Conservation (phyloP, 2,797 vertebrate genomes). For the Pseudochromis fuscus region DNA sequence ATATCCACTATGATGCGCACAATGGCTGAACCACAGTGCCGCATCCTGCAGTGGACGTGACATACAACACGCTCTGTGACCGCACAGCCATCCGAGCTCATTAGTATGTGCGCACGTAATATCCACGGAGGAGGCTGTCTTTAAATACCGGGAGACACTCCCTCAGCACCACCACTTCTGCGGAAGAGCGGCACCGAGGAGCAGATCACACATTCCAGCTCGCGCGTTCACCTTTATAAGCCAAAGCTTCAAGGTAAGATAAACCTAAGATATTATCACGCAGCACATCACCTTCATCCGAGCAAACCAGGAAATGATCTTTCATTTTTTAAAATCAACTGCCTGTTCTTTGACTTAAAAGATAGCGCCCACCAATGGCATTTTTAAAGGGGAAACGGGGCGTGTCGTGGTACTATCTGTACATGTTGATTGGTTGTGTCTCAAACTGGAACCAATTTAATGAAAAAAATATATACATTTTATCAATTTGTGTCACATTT, state of each 20-base stretch:
- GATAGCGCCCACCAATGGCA: background rate
- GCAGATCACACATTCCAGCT: slow-evolving; percentile 57
- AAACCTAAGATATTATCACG: too few relatives aligned
- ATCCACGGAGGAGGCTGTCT: slow-evolving; percentile 16
- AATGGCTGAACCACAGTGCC: background rate
- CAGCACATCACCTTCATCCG: background rate
- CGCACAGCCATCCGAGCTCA: slow-evolving; percentile 13
- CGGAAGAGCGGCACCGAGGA: slow-evolving; percentile 52
- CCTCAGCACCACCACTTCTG: slow-evolving; percentile 58
- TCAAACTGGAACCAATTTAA: too few relatives aligned
- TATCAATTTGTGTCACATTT: background rate
- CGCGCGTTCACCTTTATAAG: background rate
- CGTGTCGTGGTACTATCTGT: background rate
- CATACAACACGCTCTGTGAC: slow-evolving; percentile 45
- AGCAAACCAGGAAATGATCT: background rate
- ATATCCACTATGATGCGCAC: too few relatives aligned
- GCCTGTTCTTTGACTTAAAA: background rate
- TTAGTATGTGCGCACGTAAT: slow-evolving; percentile 41
- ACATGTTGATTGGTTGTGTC: background rate
- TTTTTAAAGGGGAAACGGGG: background rate
- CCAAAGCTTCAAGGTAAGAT: slow-evolving; percentile 62
- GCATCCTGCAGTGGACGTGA: slow-evolving; percentile 77
- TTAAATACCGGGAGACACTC: slow-evolving; percentile 71
- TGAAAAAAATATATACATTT: too few relatives aligned
- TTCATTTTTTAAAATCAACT: rapidly evolving